Evolutionary conservation across 2,113 vertebrate genomes (phyloP), one percentile per base, ranked within the genome.

Genomic region (Melanotaenia duboulayi): DNA sequence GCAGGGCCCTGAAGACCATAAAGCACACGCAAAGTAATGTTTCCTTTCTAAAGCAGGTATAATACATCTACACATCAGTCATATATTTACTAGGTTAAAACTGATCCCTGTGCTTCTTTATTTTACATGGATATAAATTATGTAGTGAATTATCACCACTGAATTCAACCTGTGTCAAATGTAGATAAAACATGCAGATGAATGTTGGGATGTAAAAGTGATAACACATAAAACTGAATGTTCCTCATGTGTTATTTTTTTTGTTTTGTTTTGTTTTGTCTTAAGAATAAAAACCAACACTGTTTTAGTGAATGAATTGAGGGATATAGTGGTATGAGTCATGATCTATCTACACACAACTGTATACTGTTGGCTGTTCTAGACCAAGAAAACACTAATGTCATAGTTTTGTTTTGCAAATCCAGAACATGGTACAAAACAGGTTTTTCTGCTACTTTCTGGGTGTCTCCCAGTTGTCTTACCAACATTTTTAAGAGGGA

Each of bases 381-480:
- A 64, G 49, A 78, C 71, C 68, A 75, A 78, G 65, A 75, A 81
- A 68, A 59, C 37, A 66, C 11, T 83, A 60, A 39, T 51, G 65
- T 78, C 49, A 74, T 17, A 8, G 11, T 49, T 67, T 8, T 49
- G n/a, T 37, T 19, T 70, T 59, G 55, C 42, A 68, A 56, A 16
- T n/a, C 50, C 67, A 52, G 46, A 65, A 77, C 63, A 69, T 17
- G 65, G 19, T 42, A 23, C 37, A 72, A 79, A 89, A 91, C 90
- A 50, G 86, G 90, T 92, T 89, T 70, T 35, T 78, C 83, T 12
- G 42, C 71, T 49, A 20, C 17, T 59, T 24, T 62, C 35, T 56
- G 72, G 76, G 71, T 25, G 63, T 85, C 14, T 51, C 59, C 56
- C 49, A 35, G 28, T 66, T 50, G 49, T 42, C n/a, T 14, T 55